phyloP scores from a whole-genome alignment of 2,113 vertebrate species.

The Oryzias javanicus region DNA sequence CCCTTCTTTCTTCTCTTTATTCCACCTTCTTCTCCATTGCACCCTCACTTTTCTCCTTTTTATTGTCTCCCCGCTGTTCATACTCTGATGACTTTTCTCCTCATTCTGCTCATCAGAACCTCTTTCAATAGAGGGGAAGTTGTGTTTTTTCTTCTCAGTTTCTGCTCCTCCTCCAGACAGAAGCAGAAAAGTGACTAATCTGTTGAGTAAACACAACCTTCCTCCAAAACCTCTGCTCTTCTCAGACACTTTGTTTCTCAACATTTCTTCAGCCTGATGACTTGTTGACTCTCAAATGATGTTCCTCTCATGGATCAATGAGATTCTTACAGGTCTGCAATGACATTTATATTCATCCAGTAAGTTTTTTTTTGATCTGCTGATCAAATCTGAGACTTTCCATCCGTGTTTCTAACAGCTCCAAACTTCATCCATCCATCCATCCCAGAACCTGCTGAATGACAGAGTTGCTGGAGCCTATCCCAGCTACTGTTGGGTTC shows the following conservation, averaged over 20 bases:
- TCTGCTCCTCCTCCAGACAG: conserved; percentile 57
- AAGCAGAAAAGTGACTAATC: conserved; percentile 68
- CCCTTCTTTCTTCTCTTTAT: conserved; percentile 21
- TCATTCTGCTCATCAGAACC: conserved; percentile 40
- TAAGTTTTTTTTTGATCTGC: too few relatives aligned
- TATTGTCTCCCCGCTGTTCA: conserved; percentile 4
- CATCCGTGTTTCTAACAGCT: too few relatives aligned
- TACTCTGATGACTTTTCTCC: conserved; percentile 44
- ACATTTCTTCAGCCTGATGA: conserved; percentile 52
- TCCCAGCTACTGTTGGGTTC: too few relatives aligned
- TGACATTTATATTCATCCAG: background rate
- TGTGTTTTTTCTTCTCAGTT: conserved; percentile 26
- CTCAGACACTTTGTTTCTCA: conserved; percentile 49
- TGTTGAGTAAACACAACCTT: conserved; percentile 70
- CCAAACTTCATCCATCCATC: too few relatives aligned
- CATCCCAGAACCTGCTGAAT: too few relatives aligned
- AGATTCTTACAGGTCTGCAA: background rate
- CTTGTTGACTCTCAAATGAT: conserved; percentile 51
- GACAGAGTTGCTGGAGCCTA: too few relatives aligned
- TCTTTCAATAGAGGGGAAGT: conserved; percentile 45
- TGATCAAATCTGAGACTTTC: too few relatives aligned
- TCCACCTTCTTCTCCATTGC: background rate
- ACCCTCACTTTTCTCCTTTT: conserved; percentile 12
- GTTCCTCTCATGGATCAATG: conserved; percentile 25
- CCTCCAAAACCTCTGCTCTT: conserved; percentile 39